Conservation (phyloP, 2,888 invertebrate species). For the Piscicola geometra region DNA sequence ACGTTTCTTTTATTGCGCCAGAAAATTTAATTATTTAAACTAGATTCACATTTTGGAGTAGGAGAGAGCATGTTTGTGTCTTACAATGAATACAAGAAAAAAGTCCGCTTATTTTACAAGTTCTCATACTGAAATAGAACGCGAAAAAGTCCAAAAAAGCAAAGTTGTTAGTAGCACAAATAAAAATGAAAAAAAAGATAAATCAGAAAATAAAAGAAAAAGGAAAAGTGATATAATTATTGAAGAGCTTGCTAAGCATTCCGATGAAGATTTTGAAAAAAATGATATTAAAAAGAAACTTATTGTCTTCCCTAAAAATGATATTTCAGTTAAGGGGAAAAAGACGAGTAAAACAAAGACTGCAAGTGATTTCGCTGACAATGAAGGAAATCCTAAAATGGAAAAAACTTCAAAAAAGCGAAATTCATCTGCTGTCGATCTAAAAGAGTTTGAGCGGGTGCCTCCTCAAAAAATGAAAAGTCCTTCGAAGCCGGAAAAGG, state of each 20-base stretch:
- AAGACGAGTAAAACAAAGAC: background rate
- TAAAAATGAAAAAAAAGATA: background rate
- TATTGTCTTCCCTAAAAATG: too few relatives aligned
- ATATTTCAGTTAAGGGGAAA: too few relatives aligned
- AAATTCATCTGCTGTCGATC: background rate
- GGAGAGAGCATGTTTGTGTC: too few relatives aligned
- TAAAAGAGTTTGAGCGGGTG: background rate
- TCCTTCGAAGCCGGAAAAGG: too few relatives aligned
- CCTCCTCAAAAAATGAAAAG: background rate
- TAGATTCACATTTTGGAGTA: too few relatives aligned
- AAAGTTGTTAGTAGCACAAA: background rate
- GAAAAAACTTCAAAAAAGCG: background rate
- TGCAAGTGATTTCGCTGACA: background rate
- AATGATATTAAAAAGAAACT: too few relatives aligned
- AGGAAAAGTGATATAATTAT: background rate
- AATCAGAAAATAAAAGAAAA: background rate
- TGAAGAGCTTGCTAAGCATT: background rate
- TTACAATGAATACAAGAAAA: too few relatives aligned
- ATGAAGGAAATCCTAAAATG: background rate
- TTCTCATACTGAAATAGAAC: too few relatives aligned
- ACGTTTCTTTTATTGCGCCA: too few relatives aligned
- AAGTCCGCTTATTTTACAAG: too few relatives aligned
- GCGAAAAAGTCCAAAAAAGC: too few relatives aligned
- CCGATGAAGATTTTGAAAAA: constrained; percentile 6
- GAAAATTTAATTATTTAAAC: too few relatives aligned